phyloP scores from a whole-genome alignment of 2,113 vertebrate species.

The Nyctereutes procyonoides region DNA sequence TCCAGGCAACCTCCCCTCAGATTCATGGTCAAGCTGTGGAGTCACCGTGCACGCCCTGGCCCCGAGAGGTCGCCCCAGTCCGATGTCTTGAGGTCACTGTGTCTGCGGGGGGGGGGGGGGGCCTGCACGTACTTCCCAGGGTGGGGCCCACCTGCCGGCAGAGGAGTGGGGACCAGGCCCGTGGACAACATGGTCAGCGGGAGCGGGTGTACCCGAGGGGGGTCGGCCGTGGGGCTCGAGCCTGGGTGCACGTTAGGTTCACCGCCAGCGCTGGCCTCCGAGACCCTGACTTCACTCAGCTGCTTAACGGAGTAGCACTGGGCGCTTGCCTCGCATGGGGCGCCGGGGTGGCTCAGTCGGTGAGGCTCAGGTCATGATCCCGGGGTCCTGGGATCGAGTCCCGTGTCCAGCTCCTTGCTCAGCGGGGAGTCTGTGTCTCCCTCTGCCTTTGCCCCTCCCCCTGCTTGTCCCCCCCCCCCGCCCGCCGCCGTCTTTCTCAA shows the following conservation, averaged over 20 bases:
- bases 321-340: background rate
- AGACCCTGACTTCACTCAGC: background rate
- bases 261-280: background rate
- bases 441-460: background rate
- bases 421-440: background rate
- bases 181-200: background rate
- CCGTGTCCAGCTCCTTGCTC: background rate
- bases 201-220: background rate
- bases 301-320: too few species aligned
- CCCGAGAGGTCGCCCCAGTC: too few species aligned
- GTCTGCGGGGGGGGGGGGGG: background rate
- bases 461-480: background rate
- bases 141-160: background rate
- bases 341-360: background rate
- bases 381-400: background rate
- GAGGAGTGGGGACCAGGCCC: too few species aligned
- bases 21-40: background rate
- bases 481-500: too few species aligned
- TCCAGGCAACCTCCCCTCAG: background rate
- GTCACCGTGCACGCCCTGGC: background rate
- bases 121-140: background rate
- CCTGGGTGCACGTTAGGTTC: background rate
- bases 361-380: background rate
- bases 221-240: background rate
- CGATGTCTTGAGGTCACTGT: too few species aligned